Percentiles rank a stretch among this genome's conserved stretches.
Evolutionary conservation across 2,113 vertebrate genomes (phyloP).

Genomic region (Malurus melanocephalus): DNA sequence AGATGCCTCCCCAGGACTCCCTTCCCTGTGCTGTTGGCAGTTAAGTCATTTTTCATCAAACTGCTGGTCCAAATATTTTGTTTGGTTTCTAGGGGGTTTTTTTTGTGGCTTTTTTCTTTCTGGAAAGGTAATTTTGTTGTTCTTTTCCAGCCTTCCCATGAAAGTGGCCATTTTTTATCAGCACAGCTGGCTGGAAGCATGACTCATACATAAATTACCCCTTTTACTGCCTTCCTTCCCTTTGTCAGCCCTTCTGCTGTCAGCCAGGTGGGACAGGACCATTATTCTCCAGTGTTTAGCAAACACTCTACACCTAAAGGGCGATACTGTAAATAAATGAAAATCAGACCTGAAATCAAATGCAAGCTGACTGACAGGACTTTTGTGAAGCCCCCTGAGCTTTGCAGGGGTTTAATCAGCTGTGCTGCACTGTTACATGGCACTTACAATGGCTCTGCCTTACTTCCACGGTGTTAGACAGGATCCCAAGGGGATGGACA

Average conservation of each 20-base stretch:
- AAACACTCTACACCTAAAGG: slow-evolving; percentile 15
- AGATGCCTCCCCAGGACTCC: neutral
- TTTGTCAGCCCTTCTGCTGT: slow-evolving; percentile 38
- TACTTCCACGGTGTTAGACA: fast-evolving
- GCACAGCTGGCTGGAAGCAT: slow-evolving; percentile 31
- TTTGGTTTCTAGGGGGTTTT: neutral
- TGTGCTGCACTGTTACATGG: neutral
- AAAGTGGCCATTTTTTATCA: slow-evolving; percentile 13
- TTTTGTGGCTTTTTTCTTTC: neutral
- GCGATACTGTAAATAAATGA: neutral
- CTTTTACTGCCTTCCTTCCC: slow-evolving; percentile 22
- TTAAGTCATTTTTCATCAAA: neutral
- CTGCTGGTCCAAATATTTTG: neutral
- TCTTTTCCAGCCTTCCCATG: slow-evolving; percentile 17
- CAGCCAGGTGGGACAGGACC: neutral
- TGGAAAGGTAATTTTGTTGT: slow-evolving; percentile 1
- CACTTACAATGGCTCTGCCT: neutral
- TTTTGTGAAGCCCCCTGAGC: neutral
- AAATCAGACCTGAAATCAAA: slow-evolving; percentile 29
- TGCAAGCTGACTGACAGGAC: neutral
- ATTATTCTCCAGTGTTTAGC: slow-evolving; percentile 35
- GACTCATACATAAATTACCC: slow-evolving; percentile 33
- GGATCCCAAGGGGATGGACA: neutral
- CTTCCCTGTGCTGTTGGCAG: neutral
- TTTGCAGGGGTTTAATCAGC: neutral